Evolutionary conservation across 2,113 vertebrate genomes (phyloP).

Genomic region (Hyperoodon ampullatus): DNA sequence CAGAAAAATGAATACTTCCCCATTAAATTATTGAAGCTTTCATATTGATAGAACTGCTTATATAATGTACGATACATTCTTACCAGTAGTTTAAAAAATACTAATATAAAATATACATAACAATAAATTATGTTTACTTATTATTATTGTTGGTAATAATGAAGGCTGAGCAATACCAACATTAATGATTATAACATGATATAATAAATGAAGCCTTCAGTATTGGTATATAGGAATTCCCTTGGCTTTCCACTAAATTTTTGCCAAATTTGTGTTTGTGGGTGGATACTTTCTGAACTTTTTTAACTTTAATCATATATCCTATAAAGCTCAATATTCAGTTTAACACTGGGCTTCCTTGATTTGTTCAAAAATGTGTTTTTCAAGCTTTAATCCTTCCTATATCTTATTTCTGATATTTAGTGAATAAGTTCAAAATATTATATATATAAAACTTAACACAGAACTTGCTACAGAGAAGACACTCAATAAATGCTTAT

Average conservation of each 20-base stretch:
- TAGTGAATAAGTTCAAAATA: background rate
- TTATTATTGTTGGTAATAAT: slow-evolving; percentile 14
- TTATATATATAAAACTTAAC: background rate
- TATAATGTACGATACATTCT: background rate
- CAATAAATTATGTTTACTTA: background rate
- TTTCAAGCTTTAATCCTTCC: slow-evolving; percentile 1
- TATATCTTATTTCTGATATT: background rate
- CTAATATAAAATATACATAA: background rate
- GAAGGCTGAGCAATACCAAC: background rate
- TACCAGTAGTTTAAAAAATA: background rate
- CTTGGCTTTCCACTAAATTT: background rate
- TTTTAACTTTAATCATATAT: background rate
- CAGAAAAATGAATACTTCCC: background rate
- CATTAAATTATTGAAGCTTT: background rate
- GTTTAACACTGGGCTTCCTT: background rate
- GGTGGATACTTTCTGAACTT: background rate
- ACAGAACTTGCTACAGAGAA: background rate
- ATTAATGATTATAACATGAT: background rate
- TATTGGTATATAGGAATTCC: background rate
- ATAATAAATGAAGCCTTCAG: background rate
- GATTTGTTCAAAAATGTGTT: slow-evolving; percentile 16
- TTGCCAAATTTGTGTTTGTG: background rate
- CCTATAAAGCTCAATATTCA: background rate
- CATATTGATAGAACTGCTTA: slow-evolving; percentile 9
- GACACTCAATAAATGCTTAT: background rate